Evolutionary conservation across 1,140 invertebrate genomes (phyloP).

Genomic region (Diorhabda elongata): DNA sequence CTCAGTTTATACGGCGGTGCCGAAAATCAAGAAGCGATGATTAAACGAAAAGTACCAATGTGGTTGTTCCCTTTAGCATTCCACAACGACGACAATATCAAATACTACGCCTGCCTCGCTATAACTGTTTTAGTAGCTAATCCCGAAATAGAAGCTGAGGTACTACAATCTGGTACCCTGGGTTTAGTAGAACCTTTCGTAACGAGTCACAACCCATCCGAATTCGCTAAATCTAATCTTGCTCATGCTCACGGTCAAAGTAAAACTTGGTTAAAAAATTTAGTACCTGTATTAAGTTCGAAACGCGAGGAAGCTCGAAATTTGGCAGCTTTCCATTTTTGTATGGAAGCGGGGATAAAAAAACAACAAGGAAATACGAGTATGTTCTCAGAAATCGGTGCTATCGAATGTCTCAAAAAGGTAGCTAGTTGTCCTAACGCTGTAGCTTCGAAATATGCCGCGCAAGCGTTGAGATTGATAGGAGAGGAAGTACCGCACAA

Average conservation of each 20-base stretch:
- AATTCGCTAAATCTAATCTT: constrained; percentile 89
- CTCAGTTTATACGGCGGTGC: constrained; percentile 92
- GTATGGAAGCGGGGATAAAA: constrained; percentile 98
- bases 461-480: constrained; percentile 89
- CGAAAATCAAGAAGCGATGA: constrained; percentile 98
- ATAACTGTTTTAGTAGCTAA: constrained; percentile 96
- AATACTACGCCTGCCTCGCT: constrained; percentile 97
- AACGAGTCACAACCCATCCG: constrained; percentile 85
- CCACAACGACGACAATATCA: constrained; percentile 92
- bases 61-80: constrained; percentile 98
- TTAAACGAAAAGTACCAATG: constrained; percentile 90
- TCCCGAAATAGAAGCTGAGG: constrained; percentile 96
- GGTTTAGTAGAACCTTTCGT: constrained; percentile 96
- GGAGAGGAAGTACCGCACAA: constrained; percentile 97
- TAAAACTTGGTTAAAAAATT: constrained; percentile 88
- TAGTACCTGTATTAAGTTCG: constrained; percentile 93
- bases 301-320: constrained; percentile 94
- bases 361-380: constrained; percentile 92
- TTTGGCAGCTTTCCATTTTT: constrained; percentile 97
- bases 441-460: constrained; percentile 95
- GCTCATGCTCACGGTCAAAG: constrained; percentile 95
- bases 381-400: constrained; percentile 92
- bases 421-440: constrained; percentile 97
- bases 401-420: constrained; percentile 91
- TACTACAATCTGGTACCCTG: constrained; percentile 90